Percentiles rank a stretch among this genome's conserved stretches.
These are phyloP conservation scores for Agrochola lota DNA, from an alignment of 2,888 invertebrate species.

Conservation along the genomic window DNA sequence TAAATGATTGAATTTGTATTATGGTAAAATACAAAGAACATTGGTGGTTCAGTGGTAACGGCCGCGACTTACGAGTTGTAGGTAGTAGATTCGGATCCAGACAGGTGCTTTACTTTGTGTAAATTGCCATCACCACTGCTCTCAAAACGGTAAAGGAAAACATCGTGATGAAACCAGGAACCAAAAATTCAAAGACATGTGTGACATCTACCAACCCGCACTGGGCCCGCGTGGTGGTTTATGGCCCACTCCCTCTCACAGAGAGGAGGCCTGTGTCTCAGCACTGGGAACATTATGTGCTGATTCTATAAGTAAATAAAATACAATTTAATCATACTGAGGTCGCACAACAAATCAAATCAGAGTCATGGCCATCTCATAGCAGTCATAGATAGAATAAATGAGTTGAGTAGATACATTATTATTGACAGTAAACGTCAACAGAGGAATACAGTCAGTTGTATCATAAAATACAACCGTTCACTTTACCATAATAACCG, in stretches of 20 bases:
- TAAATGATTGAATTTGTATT: neutral
- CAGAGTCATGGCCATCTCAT: neutral
- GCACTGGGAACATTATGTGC: too few relatives aligned
- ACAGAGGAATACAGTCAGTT: constrained; percentile 26
- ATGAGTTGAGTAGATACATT: constrained; percentile 22
- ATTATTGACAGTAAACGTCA: constrained; percentile 19
- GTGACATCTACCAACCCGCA: neutral
- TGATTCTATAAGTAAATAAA: too few relatives aligned
- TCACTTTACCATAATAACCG: constrained; percentile 4
- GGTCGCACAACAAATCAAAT: neutral
- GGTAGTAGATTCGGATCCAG: too few relatives aligned
- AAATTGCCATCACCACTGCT: too few relatives aligned
- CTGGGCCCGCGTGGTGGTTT: neutral
- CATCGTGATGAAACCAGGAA: too few relatives aligned
- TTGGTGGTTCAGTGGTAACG: too few relatives aligned
- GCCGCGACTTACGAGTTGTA: too few relatives aligned
- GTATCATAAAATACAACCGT: constrained; percentile 7
- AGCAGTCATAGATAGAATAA: neutral
- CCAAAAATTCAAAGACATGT: too few relatives aligned
- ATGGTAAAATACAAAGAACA: neutral
- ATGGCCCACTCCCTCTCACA: neutral
- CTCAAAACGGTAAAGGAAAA: too few relatives aligned
- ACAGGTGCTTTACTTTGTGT: too few relatives aligned
- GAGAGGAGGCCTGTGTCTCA: neutral
- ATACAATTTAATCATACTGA: neutral